These are phyloP conservation scores for Deroplatys truncata DNA, from an alignment of 2,888 invertebrate genomes.

Conservation along the genomic window DNA sequence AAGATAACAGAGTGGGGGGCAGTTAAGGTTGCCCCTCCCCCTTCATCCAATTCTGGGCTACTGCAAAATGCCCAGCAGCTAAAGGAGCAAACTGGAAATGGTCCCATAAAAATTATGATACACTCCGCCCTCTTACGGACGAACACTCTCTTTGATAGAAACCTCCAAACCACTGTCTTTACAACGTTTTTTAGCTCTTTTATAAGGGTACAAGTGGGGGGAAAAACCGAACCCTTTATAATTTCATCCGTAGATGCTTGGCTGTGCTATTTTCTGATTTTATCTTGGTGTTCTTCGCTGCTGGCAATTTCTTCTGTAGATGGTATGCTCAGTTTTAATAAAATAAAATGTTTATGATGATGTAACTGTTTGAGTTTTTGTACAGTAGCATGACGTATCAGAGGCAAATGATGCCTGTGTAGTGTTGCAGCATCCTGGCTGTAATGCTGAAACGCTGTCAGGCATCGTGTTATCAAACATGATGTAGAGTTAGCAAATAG, in stretches of 20 bases:
- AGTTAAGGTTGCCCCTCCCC: conserved; percentile 18
- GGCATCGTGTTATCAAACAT: background rate
- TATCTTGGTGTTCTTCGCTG: conserved; percentile 10
- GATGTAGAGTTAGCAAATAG: too few relatives aligned
- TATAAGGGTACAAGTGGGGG: background rate
- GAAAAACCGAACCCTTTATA: conserved; percentile 15
- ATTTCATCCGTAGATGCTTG: conserved; percentile 20
- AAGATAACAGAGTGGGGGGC: conserved; percentile 22
- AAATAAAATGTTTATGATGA: conserved; percentile 13
- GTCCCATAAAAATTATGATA: conserved; percentile 23
- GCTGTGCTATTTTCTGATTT: conserved; percentile 25
- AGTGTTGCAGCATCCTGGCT: background rate
- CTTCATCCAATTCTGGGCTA: conserved; percentile 13
- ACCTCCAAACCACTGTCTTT: conserved; percentile 8
- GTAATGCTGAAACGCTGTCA: background rate
- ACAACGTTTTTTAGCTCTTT: conserved; percentile 11
- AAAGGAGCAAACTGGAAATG: conserved; percentile 7
- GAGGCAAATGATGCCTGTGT: background rate
- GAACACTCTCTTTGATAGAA: background rate
- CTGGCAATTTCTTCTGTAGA: conserved; percentile 6
- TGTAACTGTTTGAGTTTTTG: background rate
- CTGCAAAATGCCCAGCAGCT: conserved; percentile 23
- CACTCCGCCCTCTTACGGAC: conserved; percentile 3
- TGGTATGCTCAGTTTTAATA: conserved; percentile 12
- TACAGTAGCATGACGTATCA: background rate